phyloP scores from a whole-genome alignment of 2,113 vertebrate species.

The Butorides virescens region DNA sequence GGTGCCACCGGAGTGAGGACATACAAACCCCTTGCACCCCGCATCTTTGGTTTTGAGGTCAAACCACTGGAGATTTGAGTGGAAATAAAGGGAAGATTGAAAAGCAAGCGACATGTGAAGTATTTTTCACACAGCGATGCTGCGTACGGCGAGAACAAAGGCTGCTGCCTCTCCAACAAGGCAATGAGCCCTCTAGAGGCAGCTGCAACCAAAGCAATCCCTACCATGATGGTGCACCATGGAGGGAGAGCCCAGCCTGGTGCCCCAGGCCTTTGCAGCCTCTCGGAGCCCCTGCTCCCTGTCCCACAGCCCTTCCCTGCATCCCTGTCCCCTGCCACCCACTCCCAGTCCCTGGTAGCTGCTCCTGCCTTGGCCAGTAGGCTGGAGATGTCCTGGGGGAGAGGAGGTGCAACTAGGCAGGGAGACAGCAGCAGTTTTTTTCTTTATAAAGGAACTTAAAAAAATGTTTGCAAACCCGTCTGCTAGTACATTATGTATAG shows the following conservation, averaged over 20 bases:
- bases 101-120: neutral
- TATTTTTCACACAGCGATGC: neutral
- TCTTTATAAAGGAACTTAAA: neutral
- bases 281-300: neutral
- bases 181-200: conserved; percentile 63
- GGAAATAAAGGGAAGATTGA: neutral
- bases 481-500: neutral
- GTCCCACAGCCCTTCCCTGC: neutral
- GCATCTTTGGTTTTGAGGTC: neutral
- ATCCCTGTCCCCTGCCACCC: neutral
- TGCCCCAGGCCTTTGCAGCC: neutral
- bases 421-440: neutral
- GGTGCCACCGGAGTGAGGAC: neutral
- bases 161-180: neutral
- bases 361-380: neutral
- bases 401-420: neutral
- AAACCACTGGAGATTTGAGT: neutral
- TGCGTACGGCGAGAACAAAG: neutral
- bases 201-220: neutral
- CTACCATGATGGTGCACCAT: rapidly evolving
- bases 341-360: neutral
- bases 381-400: neutral
- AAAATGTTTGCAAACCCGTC: neutral
- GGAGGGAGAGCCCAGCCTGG: neutral
- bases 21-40: neutral